These are phyloP conservation scores for Zaprionus gabonicus DNA, from an alignment of 1,140 invertebrate species.

Conservation along the genomic window DNA sequence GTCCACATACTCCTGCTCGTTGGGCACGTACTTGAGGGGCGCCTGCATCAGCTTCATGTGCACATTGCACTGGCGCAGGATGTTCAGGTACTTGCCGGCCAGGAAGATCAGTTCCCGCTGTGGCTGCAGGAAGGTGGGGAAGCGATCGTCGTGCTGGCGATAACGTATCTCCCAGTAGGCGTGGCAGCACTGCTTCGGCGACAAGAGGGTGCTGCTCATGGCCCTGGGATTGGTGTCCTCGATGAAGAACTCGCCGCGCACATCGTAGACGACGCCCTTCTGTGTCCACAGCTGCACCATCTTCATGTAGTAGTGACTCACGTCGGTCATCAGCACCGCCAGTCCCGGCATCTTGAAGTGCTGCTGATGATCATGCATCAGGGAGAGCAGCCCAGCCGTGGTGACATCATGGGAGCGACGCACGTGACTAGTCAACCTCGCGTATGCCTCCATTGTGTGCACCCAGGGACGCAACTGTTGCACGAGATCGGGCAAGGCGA, in stretches of 20 bases:
- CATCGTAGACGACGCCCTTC: conserved; percentile 61
- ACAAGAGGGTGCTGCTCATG: conserved; percentile 56
- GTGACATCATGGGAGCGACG: conserved; percentile 22
- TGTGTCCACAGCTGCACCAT: conserved; percentile 71
- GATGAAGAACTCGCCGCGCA: conserved; percentile 55
- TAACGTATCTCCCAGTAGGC: conserved; percentile 59
- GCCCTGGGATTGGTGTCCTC: conserved; percentile 46
- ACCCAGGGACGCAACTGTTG: conserved; percentile 62
- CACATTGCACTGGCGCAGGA: conserved; percentile 64
- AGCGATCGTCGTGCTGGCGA: conserved; percentile 24
- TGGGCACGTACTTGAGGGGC: conserved; percentile 37
- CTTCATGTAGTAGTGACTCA: conserved; percentile 61
- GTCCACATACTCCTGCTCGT: conserved; percentile 16
- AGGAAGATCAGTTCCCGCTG: conserved; percentile 37
- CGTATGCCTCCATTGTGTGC: conserved; percentile 30
- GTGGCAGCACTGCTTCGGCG: conserved; percentile 58
- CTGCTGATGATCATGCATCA: conserved; percentile 39
- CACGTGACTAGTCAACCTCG: conserved; percentile 22
- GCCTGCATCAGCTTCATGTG: conserved; percentile 50
- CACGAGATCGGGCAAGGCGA: conserved; percentile 54
- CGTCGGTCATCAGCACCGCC: conserved; percentile 14
- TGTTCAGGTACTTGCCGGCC: conserved; percentile 68
- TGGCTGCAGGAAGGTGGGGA: conserved; percentile 51
- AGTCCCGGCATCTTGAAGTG: conserved; percentile 32
- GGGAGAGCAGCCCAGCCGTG: conserved; percentile 48